A percentile compares a stretch with the other conserved stretches of the same genome.
Conservation (phyloP, 2,113 vertebrate species). For the Aegotheles bennettii region DNA sequence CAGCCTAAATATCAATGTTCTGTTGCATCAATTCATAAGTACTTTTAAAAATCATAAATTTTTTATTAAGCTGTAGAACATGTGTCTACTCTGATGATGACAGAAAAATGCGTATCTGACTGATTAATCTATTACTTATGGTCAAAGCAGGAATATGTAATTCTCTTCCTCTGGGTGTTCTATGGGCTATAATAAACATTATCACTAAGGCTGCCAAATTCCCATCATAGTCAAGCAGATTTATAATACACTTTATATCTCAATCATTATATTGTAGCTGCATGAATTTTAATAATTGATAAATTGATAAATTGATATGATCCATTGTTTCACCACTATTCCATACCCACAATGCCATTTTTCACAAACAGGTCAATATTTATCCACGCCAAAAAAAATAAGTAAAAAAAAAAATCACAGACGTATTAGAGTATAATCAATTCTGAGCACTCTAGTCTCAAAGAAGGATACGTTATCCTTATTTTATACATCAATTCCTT, state of each 20-base stretch:
- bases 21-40: background rate
- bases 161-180: background rate
- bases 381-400: background rate
- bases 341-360: background rate
- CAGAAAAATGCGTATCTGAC: background rate
- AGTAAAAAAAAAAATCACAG: background rate
- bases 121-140: background rate
- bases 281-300: background rate
- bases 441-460: background rate
- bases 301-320: background rate
- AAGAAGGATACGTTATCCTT: background rate
- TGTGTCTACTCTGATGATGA: background rate
- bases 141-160: background rate
- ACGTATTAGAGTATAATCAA: background rate
- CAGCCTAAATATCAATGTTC: background rate
- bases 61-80: rapidly evolving
- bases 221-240: background rate
- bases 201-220: background rate
- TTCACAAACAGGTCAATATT: background rate
- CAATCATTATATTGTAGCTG: background rate
- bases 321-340: background rate
- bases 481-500: background rate
- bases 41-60: background rate
- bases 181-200: background rate
- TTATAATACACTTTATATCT: background rate